Evolutionary conservation across 2,797 vertebrate species (phyloP).

Genomic region (Limosa lapponica): DNA sequence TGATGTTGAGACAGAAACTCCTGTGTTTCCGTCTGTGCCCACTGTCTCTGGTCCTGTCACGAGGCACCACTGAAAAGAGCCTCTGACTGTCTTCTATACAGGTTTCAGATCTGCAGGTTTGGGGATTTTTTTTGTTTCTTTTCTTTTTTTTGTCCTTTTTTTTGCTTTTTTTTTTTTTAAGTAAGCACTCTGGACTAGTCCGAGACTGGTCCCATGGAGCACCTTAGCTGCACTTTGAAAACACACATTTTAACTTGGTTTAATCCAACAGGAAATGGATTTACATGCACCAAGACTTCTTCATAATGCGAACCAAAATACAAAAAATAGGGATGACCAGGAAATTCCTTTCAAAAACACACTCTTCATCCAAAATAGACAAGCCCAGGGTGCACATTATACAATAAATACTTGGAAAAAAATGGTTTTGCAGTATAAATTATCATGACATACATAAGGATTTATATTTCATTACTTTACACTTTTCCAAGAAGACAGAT

Average conservation of each 20-base stretch:
- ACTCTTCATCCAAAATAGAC: not conserved
- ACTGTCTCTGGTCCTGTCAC: too few relatives aligned
- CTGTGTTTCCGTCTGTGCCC: too few relatives aligned
- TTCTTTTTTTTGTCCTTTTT: not conserved
- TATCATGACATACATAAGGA: not conserved
- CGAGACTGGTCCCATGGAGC: not conserved
- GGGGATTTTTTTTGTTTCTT: not conserved
- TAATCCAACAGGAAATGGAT: not conserved
- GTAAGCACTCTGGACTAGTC: not conserved
- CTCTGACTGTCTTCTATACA: not conserved
- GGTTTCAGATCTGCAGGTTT: not conserved
- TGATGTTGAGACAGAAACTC: not conserved
- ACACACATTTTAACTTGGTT: not conserved
- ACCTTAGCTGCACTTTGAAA: not conserved
- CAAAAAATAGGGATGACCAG: not conserved
- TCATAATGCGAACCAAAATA: not conserved
- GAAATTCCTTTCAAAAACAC: not conserved
- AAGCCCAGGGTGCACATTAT: not conserved
- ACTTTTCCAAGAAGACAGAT: not conserved
- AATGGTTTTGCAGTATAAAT: not conserved
- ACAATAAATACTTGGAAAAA: not conserved
- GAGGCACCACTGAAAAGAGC: not conserved
- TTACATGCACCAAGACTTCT: not conserved
- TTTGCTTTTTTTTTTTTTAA: not conserved
- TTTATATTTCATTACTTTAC: not conserved